A percentile compares a stretch with the other conserved stretches of the same genome.
Evolutionary conservation across 2,888 invertebrate genomes (phyloP).

Genomic region (Phaonia tiefii): DNA sequence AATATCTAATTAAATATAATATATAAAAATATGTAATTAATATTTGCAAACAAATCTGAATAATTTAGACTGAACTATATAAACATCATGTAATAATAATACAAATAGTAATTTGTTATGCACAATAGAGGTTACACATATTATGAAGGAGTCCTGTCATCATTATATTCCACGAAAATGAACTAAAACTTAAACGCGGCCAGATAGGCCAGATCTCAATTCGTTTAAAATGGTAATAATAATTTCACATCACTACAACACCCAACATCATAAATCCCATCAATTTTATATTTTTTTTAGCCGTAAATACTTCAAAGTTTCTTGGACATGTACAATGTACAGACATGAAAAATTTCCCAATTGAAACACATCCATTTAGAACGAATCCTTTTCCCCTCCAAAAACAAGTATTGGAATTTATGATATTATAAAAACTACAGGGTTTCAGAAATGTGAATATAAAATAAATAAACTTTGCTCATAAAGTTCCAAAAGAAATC

Average conservation of each 20-base stretch:
- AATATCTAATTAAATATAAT: too few relatives aligned
- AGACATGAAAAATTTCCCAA: constrained; percentile 5
- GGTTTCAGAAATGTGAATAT: not conserved
- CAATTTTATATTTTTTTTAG: not conserved
- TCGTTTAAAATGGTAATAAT: not conserved
- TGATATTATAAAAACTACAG: constrained; percentile 27
- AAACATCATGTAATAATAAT: too few relatives aligned
- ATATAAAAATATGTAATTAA: too few relatives aligned
- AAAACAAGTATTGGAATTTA: constrained; percentile 47
- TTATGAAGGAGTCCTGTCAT: too few relatives aligned
- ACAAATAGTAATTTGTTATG: too few relatives aligned
- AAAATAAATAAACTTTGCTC: not conserved
- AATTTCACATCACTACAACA: not conserved
- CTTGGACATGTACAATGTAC: not conserved
- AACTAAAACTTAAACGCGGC: too few relatives aligned
- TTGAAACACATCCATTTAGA: constrained; percentile 11
- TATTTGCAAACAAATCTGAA: too few relatives aligned
- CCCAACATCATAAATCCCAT: constrained; percentile 8
- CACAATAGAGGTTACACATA: too few relatives aligned
- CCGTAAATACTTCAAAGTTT: constrained; percentile 17
- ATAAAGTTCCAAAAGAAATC: constrained; percentile 13
- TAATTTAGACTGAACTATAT: too few relatives aligned
- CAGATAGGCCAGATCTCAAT: too few relatives aligned
- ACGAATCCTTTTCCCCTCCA: not conserved
- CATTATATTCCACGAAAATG: too few relatives aligned